Base-by-base conservation (phyloP, 2,888 invertebrate species). In the Drepanosiphum platanoidis region DNA sequence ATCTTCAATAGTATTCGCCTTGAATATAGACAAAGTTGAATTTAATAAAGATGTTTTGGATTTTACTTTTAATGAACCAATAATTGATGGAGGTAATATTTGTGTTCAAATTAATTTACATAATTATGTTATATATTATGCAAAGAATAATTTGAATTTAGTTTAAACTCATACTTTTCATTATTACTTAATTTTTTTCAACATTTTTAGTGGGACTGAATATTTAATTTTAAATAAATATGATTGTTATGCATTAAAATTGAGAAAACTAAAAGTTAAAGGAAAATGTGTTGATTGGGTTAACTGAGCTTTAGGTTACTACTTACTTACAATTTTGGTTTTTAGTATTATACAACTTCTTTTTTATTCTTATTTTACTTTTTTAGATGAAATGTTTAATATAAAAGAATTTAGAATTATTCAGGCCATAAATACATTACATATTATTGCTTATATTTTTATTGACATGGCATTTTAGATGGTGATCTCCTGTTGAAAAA, bases 1-100 rank as follows among this genome's bases (percentile, higher is more conserved):
- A 89, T 95, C 94, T 87, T 94, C 96, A 81, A 95, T 98, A 89
- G 91, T 98, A 87, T 98, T 98, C 91, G 98, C 98, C 34, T 93
- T 98, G 89, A 94, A 94, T 89, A 95, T 97, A 87, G 97, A 98
- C 91, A 95, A 95, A 90, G 92, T 93, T 42, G 95, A 96, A 89
- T 91, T 96, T 86, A 95, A 90, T 82, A 88, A 87, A 90, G 75
- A 84, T 68, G 46, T 39, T 46, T 66, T 75, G 91, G 92, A 90
- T 91, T 75, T 30, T 22, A 68, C 75, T 22, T 77, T 84, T 34
- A 77, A 84, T 68, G 83, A 84, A 68, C 83, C 83, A 66, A 84
- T 84, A 22, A 84, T 84, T 84, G 66, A 75, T 64, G 83, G 75
- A 84, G 83, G 83, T 84, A 84, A 68, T 82, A 32, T 42, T 72